Evolutionary conservation across 2,797 vertebrate genomes (phyloP), one percentile per base, ranked within the genome.

Genomic region (Enteromius anoplus): DNA sequence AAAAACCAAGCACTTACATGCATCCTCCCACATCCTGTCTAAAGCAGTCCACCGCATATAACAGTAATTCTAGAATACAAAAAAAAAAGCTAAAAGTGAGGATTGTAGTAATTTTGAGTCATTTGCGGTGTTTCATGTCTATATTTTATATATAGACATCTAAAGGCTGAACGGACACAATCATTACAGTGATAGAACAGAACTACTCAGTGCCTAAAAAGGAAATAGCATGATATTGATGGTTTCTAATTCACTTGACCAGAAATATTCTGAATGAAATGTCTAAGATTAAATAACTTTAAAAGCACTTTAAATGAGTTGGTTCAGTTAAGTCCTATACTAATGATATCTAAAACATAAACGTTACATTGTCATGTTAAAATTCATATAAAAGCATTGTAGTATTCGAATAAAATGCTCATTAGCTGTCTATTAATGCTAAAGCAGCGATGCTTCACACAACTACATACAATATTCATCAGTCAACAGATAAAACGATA

Each of bases 301-400:
- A 85, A 80, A 73, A 53, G 23, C 34, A 75, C 45, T 75, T 82
- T 75, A 66, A 82, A 51, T 3, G 45, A 75, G 51, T 80, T 12
- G 4, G 37, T 60, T 45, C 17, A 14, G 23, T 17, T 64, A 26
- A 32, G n/a, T 73, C n/a, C 34, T 75, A 51, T 73, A 1, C 21
- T 81, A 75, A 29, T 10, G 23, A 65, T 72, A 12, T n/a, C 5
- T 11, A 37, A 71, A 75, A 75, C 71, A n/a, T 40, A 68, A 40
- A 29, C 14, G 7, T 23, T 72, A 47, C 4, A 64, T 29, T 47
- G 45, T 19, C 21, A 66, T 51, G 62, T 68, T 60, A 69, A 86
- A 88, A 83, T 47, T 69, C 17, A 73, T 77, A 79, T 83, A 78
- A 88, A 86, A 85, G 45, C 53, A 26, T 3, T 32, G 12, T 75